These are phyloP conservation scores for Brachionus calyciflorus DNA, from an alignment of 1,140 invertebrate species.

Conservation along the genomic window DNA sequence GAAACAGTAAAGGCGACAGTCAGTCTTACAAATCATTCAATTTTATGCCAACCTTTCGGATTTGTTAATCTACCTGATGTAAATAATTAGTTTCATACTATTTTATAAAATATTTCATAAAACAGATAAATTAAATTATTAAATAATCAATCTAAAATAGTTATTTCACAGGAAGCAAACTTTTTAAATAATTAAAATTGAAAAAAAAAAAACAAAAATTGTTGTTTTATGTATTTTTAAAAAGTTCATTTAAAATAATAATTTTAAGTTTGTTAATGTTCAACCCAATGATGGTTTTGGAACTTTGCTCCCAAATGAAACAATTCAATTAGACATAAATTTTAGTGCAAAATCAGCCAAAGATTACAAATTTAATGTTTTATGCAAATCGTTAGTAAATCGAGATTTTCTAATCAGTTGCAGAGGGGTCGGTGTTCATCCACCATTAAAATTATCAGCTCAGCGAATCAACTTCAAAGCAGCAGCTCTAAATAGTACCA, in stretches of 20 bases:
- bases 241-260: neutral
- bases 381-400: conserved; percentile 52
- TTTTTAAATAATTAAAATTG: too few relatives aligned
- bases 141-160: too few relatives aligned
- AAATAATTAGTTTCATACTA: conserved; percentile 40
- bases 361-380: conserved; percentile 58
- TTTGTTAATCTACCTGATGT: conserved; percentile 60
- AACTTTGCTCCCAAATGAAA: conserved; percentile 58
- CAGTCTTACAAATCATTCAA: conserved; percentile 58
- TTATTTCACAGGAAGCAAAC: too few relatives aligned
- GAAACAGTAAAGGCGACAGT: conserved; percentile 55
- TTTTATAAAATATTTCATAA: neutral
- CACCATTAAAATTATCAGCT: conserved; percentile 58
- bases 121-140: too few relatives aligned
- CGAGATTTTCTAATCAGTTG: conserved; percentile 57
- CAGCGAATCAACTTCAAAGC: conserved; percentile 58
- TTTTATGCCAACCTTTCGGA: conserved; percentile 59
- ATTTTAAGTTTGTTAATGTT: conserved; percentile 58
- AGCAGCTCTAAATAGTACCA: conserved; percentile 57
- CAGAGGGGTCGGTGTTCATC: conserved; percentile 58
- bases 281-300: conserved; percentile 62
- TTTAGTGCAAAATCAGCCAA: conserved; percentile 58
- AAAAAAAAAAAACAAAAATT: too few relatives aligned
- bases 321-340: conserved; percentile 57
- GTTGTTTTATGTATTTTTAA: too few relatives aligned